Evolutionary conservation across 2,888 invertebrate species (phyloP).

Genomic region (Escarpia spicata): DNA sequence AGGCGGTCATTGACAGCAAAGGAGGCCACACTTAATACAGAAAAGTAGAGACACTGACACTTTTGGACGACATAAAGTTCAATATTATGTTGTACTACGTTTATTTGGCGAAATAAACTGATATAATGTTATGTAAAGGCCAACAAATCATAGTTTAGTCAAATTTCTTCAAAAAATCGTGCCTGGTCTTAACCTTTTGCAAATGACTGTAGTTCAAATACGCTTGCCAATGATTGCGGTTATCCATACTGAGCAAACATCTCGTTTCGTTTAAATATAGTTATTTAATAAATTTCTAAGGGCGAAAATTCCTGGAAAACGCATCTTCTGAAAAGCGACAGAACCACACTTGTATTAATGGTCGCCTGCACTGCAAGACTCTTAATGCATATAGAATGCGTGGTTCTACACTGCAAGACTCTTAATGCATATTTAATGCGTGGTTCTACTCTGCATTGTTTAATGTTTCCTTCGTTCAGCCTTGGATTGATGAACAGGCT

Average conservation of each 20-base stretch:
- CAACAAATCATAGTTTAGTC: no score
- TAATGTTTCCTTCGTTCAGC: background rate
- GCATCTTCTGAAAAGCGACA: background rate
- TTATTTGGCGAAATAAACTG: no score
- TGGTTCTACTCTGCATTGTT: background rate
- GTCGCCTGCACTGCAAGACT: background rate
- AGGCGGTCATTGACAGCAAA: no score
- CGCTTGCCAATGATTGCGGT: background rate
- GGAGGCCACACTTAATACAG: no score
- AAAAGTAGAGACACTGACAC: no score
- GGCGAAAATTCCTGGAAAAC: background rate
- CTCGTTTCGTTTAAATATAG: background rate
- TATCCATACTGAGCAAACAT: background rate
- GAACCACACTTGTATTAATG: background rate
- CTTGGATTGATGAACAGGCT: background rate
- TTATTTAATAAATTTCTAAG: background rate
- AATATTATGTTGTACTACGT: no score
- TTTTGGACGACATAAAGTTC: no score
- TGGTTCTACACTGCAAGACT: background rate
- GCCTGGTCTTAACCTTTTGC: no score
- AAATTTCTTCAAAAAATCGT: no score
- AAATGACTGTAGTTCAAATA: no score
- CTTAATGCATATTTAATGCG: constrained; percentile 1
- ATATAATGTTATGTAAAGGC: no score
- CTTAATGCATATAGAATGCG: background rate